A percentile compares a stretch with the other conserved stretches of the same genome.
phyloP scores from a whole-genome alignment of 1,140 invertebrate genomes.

The Eumaeus atala region DNA sequence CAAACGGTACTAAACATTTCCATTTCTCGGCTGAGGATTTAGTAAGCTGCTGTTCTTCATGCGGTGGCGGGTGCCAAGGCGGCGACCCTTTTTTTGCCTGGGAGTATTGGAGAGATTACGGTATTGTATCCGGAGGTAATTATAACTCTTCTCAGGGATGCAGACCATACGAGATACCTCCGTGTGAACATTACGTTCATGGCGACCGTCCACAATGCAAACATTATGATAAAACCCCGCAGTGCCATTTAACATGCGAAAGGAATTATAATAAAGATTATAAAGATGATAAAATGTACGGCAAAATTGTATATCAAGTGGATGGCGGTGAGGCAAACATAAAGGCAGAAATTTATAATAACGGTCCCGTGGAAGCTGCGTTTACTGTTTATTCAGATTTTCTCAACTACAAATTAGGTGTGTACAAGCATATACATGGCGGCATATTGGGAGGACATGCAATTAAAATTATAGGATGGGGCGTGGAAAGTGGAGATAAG shows the following conservation, averaged over 20 bases:
- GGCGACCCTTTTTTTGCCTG: slow-evolving; percentile 87
- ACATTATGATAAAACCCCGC: slow-evolving; percentile 82
- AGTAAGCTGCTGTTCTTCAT: slow-evolving; percentile 85
- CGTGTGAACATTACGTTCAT: slow-evolving; percentile 93
- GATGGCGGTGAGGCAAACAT: slow-evolving; percentile 81
- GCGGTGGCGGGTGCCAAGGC: slow-evolving; percentile 92
- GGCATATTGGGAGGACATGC: slow-evolving; percentile 90
- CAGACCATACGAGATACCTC: slow-evolving; percentile 87
- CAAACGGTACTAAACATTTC: slow-evolving; percentile 81
- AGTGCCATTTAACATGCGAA: slow-evolving; percentile 84
- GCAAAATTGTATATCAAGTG: slow-evolving; percentile 83
- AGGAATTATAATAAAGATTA: slow-evolving; percentile 82
- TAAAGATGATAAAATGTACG: slow-evolving; percentile 85
- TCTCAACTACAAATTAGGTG: slow-evolving; percentile 87
- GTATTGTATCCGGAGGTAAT: slow-evolving; percentile 89
- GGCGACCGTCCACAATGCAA: slow-evolving; percentile 83
- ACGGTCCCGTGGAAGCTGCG: slow-evolving; percentile 93
- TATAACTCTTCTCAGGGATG: slow-evolving; percentile 87
- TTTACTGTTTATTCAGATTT: slow-evolving; percentile 94
- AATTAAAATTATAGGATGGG: too few relatives aligned
- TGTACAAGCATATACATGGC: slow-evolving; percentile 89
- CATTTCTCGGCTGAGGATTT: slow-evolving; percentile 92
- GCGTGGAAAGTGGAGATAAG: too few relatives aligned
- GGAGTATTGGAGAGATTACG: slow-evolving; percentile 86
- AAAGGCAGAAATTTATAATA: slow-evolving; percentile 87